These are phyloP conservation scores for Poeciliopsis retropinna DNA, from an alignment of 2,113 vertebrate species.

Conservation along the genomic window DNA sequence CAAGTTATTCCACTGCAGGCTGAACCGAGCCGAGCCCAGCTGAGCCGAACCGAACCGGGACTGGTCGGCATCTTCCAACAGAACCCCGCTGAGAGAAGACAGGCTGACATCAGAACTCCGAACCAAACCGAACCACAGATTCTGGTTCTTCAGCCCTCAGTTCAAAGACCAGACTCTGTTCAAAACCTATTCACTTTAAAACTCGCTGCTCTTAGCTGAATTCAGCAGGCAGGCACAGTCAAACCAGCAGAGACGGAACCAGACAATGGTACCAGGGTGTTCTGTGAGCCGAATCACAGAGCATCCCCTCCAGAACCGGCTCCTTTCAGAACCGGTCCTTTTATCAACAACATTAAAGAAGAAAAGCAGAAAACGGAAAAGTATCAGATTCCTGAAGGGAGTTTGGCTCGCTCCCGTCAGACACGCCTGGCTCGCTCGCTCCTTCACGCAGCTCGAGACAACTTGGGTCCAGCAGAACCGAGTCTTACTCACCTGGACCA, in stretches of 20 bases:
- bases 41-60: conserved; percentile 19
- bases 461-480: neutral
- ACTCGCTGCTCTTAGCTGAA: neutral
- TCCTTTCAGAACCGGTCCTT: neutral
- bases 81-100: neutral
- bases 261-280: accelerated
- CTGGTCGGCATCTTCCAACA: conserved; percentile 11
- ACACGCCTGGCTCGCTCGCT: conserved; percentile 46
- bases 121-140: neutral
- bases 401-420: conserved; percentile 36
- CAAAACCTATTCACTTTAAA: conserved; percentile 5
- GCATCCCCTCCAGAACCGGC: accelerated
- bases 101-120: neutral
- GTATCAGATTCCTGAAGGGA: neutral
- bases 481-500: conserved; percentile 57
- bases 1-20: conserved; percentile 42
- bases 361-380: neutral
- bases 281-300: conserved; percentile 1
- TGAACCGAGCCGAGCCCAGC: conserved; percentile 19
- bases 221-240: neutral
- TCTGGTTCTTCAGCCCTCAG: neutral
- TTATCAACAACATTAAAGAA: accelerated
- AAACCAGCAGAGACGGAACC: neutral
- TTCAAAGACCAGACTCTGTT: neutral
- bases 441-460: conserved; percentile 27